Base-by-base conservation (phyloP, 1,140 invertebrate genomes). In the Ceratina calcarata region DNA sequence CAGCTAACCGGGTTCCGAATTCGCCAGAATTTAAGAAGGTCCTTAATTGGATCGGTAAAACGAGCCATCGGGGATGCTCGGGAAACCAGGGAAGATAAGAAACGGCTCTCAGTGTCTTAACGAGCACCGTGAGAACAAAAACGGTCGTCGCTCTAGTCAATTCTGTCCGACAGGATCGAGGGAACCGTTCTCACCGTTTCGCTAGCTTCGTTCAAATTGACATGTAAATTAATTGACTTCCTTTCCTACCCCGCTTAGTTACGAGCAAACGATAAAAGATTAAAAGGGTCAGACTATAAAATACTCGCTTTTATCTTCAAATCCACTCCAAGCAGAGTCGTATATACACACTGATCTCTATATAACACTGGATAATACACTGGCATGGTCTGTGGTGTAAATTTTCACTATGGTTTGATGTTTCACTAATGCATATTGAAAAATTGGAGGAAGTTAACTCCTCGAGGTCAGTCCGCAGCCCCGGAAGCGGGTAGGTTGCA, bases 1-100 rank as follows among this genome's bases (percentile, higher is more conserved):
- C 51, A 22, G 51, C 10, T 51, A 27, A 32, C 49, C 10, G 20
- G 53, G 18, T 66, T 65, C 0, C 49, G 3, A n/a, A 7, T 16
- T 32, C n/a, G 24, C 4, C 18, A 45, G 20, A 75, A 75, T 67
- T 51, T 37, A 67, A 58, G 51, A 67, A 67, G 16, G 15, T 62
- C n/a, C 62, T 75, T 58, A 75, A 67, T 75, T 67, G 37, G 62
- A 62, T 12, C 15, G 62, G 10, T 15, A 45, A 65, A 74, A 66
- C 62, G 62, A 67, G 53, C 45, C 73, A 24, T 16, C 0, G 20
- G 70, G 57, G 70, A 72, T 20, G 4, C 10, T 7, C 10, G 24
- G 57, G 15, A 15, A 18, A 55, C 22, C 27, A 20, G 18, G 12
- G 20, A n/a, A 60, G n/a, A 45, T 49, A 60, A 71, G 57, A 24